These are phyloP conservation scores for Regulus satrapa DNA, from an alignment of 2,113 vertebrate genomes.

Conservation along the genomic window DNA sequence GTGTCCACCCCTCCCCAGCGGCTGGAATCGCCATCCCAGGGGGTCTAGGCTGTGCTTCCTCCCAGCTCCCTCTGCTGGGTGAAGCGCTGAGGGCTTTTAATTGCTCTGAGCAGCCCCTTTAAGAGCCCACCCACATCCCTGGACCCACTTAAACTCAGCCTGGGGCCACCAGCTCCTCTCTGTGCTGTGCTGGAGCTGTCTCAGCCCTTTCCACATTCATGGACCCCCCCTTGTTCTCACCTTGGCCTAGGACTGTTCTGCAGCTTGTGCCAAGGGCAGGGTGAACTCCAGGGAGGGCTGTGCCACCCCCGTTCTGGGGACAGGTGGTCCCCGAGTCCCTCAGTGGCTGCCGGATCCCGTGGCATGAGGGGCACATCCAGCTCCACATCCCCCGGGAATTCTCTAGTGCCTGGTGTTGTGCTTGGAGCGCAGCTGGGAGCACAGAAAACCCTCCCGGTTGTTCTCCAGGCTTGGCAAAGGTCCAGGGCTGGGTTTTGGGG, in stretches of 20 bases:
- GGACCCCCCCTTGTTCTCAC: fast-evolving
- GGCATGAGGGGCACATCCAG: background rate
- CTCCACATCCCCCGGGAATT: background rate
- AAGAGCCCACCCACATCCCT: too few relatives aligned
- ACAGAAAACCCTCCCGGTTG: fast-evolving
- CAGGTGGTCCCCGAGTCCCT: background rate
- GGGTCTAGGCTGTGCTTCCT: background rate
- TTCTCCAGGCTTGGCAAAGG: background rate
- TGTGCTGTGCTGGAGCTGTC: background rate
- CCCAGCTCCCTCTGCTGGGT: background rate
- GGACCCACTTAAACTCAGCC: background rate
- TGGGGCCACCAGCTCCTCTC: fast-evolving
- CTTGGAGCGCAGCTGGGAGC: background rate
- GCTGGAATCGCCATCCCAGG: too few relatives aligned
- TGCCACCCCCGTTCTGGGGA: background rate
- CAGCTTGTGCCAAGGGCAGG: background rate
- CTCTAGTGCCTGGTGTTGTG: background rate
- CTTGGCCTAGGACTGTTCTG: background rate
- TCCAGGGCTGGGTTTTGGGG: background rate
- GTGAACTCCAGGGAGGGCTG: background rate
- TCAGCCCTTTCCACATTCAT: fast-evolving
- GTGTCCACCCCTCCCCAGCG: too few relatives aligned
- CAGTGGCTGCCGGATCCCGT: background rate
- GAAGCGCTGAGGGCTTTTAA: background rate
- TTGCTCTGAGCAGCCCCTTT: background rate